Evolutionary conservation across 2,888 invertebrate species (phyloP).

Genomic region (Cheilosia pagana): DNA sequence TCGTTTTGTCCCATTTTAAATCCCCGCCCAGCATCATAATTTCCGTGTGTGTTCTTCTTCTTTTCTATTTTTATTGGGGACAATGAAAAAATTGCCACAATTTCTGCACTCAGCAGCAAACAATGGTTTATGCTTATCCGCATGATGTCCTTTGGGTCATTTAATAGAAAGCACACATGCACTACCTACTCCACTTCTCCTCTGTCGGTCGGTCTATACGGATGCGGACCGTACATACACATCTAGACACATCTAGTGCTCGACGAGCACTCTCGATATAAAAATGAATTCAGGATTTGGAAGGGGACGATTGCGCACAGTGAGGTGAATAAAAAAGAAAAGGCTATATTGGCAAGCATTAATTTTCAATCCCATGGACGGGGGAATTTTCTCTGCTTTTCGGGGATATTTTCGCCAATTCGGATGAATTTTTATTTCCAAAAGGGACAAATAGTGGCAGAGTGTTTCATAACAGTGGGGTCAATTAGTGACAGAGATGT

Average conservation of each 20-base stretch:
- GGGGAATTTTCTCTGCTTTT: background rate
- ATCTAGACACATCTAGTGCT: slow-evolving; percentile 9
- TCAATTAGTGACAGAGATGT: slow-evolving; percentile 51
- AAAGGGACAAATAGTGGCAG: slow-evolving; percentile 45
- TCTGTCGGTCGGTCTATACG: background rate
- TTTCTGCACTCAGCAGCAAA: slow-evolving; percentile 43
- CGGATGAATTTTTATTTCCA: background rate
- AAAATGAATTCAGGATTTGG: slow-evolving; percentile 17
- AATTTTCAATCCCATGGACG: slow-evolving; percentile 54
- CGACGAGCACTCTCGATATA: slow-evolving; percentile 20
- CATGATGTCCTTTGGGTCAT: slow-evolving; percentile 58
- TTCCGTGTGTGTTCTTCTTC: background rate
- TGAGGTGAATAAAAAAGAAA: background rate
- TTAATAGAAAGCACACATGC: slow-evolving; percentile 46
- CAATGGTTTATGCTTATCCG: slow-evolving; percentile 57
- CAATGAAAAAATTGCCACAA: slow-evolving; percentile 30
- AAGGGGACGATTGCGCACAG: background rate
- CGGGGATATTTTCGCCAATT: background rate
- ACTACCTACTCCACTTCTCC: background rate
- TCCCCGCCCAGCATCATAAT: slow-evolving; percentile 38
- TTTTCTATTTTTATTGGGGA: slow-evolving; percentile 9
- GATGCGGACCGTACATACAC: background rate
- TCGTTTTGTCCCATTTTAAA: slow-evolving; percentile 27
- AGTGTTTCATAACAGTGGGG: slow-evolving; percentile 47
- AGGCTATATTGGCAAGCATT: slow-evolving; percentile 49